These are phyloP conservation scores for Agonopterix arenella DNA, from an alignment of 2,888 invertebrate genomes.

Conservation along the genomic window DNA sequence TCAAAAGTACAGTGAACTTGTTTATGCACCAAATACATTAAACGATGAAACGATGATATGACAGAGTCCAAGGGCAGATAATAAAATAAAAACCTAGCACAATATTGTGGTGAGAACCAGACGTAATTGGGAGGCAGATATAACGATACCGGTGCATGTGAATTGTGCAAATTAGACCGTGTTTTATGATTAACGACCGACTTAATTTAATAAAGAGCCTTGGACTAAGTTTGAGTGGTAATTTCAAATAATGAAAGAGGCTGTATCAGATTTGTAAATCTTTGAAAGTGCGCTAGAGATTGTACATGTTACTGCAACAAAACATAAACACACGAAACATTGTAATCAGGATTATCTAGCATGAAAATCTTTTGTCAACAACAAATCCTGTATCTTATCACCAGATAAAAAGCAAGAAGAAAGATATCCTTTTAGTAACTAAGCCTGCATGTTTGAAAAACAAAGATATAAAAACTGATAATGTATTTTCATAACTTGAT, in stretches of 20 bases:
- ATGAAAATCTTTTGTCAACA: not conserved
- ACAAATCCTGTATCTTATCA: not conserved
- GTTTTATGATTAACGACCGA: slow-evolving; percentile 1
- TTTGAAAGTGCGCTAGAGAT: too few species aligned
- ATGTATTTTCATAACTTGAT: slow-evolving; percentile 9
- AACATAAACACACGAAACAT: not conserved
- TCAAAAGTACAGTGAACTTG: slow-evolving; percentile 52
- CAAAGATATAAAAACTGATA: not conserved
- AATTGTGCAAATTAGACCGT: slow-evolving; percentile 5
- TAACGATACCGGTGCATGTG: slow-evolving; percentile 6
- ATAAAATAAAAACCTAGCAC: slow-evolving; percentile 22
- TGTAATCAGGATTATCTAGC: not conserved
- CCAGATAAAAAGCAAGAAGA: not conserved
- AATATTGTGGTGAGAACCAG: slow-evolving; percentile 27
- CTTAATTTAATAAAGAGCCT: not conserved
- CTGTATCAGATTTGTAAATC: not conserved
- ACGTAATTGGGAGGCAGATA: slow-evolving; percentile 13
- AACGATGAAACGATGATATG: slow-evolving; percentile 40
- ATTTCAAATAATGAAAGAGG: not conserved
- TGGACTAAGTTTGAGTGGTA: not conserved
- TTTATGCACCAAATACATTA: slow-evolving; percentile 39
- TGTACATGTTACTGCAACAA: too few species aligned
- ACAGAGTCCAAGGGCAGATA: slow-evolving; percentile 46
- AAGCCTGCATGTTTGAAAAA: slow-evolving; percentile 6
- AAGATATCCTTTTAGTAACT: slow-evolving; percentile 1